Conservation (phyloP, 2,888 invertebrate species). For the Strigamia transsilvanica region DNA sequence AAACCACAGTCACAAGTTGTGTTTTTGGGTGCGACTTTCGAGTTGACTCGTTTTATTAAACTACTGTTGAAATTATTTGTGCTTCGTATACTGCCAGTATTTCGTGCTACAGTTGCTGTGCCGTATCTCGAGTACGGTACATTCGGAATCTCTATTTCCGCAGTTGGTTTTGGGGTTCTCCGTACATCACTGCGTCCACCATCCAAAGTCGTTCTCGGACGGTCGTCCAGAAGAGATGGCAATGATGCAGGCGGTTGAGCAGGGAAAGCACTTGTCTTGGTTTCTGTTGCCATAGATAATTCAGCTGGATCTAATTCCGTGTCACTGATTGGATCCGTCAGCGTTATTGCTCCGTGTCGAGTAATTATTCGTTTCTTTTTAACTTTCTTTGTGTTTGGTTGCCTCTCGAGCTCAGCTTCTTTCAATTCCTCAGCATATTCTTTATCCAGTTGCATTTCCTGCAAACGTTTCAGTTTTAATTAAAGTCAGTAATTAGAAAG, state of each 20-base stretch:
- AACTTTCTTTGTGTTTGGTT: background rate
- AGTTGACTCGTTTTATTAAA: background rate
- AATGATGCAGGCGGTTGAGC: background rate
- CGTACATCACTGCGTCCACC: background rate
- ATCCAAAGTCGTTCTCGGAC: background rate
- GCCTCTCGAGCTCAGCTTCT: background rate
- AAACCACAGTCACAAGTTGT: background rate
- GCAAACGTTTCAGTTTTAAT: background rate
- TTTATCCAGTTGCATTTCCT: slow-evolving; percentile 52
- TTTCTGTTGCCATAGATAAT: background rate
- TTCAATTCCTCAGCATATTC: background rate
- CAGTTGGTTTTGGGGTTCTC: background rate
- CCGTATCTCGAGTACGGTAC: slow-evolving; percentile 38
- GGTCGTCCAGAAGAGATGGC: background rate
- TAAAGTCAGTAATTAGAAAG: background rate
- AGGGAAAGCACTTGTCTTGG: background rate
- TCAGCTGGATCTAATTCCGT: slow-evolving; percentile 27
- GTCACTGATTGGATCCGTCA: slow-evolving; percentile 46
- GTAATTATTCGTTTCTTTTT: slow-evolving; percentile 54
- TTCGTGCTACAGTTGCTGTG: background rate
- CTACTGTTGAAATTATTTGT: background rate
- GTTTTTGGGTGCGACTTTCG: background rate
- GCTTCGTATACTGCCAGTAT: background rate
- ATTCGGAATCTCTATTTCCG: background rate
- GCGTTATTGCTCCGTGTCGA: slow-evolving; percentile 48